These are phyloP conservation scores for Hedya salicella DNA, from an alignment of 2,888 invertebrate species.

Conservation along the genomic window DNA sequence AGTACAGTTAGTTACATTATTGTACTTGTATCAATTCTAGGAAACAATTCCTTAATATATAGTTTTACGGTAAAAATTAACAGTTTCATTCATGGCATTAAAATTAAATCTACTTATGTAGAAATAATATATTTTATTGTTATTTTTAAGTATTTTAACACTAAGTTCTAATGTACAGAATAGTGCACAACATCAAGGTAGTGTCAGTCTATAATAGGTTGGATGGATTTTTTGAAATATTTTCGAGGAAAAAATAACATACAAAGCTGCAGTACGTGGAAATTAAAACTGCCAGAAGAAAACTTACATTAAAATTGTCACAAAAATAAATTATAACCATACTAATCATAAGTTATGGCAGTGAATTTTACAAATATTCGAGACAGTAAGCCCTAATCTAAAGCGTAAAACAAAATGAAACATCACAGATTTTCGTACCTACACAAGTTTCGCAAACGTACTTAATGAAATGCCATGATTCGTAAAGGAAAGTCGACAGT, in stretches of 20 bases:
- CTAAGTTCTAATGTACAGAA: slow-evolving; percentile 76
- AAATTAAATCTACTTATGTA: slow-evolving; percentile 57
- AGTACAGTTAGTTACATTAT: slow-evolving; percentile 60
- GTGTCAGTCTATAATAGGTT: slow-evolving; percentile 84
- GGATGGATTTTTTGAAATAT: slow-evolving; percentile 77
- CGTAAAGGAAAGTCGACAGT: slow-evolving; percentile 59
- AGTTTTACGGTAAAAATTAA: slow-evolving; percentile 52
- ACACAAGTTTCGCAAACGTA: slow-evolving; percentile 64
- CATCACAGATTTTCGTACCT: slow-evolving; percentile 80
- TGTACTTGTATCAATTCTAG: slow-evolving; percentile 69
- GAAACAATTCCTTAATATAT: slow-evolving; percentile 73
- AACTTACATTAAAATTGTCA: slow-evolving; percentile 35
- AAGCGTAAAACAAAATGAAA: slow-evolving; percentile 64
- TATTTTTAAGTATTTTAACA: slow-evolving; percentile 64
- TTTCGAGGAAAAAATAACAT: slow-evolving; percentile 51
- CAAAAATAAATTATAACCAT: slow-evolving; percentile 44
- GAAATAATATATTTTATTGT: slow-evolving; percentile 55
- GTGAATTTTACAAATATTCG: slow-evolving; percentile 52
- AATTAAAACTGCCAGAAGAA: slow-evolving; percentile 33
- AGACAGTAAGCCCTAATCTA: slow-evolving; percentile 54
- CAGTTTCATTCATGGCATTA: slow-evolving; percentile 63
- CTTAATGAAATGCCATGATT: slow-evolving; percentile 64
- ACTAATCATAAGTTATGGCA: slow-evolving; percentile 55
- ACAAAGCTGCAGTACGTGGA: slow-evolving; percentile 56
- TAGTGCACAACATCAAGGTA: slow-evolving; percentile 81